Base-by-base conservation (phyloP, 2,888 invertebrate species). In the Lacanobia oleracea region DNA sequence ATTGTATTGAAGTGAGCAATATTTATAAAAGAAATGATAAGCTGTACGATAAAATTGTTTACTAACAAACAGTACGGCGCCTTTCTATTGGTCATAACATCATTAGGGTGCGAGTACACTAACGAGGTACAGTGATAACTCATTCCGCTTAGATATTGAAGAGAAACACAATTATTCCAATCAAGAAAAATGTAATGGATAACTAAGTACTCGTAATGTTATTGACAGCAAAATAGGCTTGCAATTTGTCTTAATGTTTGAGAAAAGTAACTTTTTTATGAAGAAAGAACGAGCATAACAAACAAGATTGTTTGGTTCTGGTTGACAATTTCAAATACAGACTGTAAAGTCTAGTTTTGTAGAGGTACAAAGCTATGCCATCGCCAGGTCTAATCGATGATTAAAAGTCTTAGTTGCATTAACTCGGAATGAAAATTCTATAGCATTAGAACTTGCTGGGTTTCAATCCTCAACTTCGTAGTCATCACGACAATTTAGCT, bases 31-130 rank as follows among this genome's bases (percentile, higher is more conserved):
- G 21, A 59, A 69, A 40, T 53, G 61, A 79, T 77, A 77, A 63
- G 59, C 7, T 51, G 18, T 27, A 14, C 54, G 23, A 77, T 67
- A 64, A 74, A 74, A 61, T 2, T 67, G 68, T 75, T 77, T 62
- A 78, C 64, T 12, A 62, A 81, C 76, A 80, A 65, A 67, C 23
- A 50, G 27, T 43, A n/a, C 27, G 51, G 45, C 56, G 64, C 48
- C 51, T 48, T 56, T 61, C 40, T 50, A 80, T 80, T 64, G 67
- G 60, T 18, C 43, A 33, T 61, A 37, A 59, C 12, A 43, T 51
- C 14, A 69, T 53, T 63, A 59, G n/a, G 23, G 23, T 53, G 18
- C 8, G 27, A 37, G 8, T 33, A 50, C 10, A 45, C 45, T 56
- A 37, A 61, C 60, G 50, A 54, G 43, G 48, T 43, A 27, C 18